Percentiles rank a stretch among this genome's conserved stretches.
These are phyloP conservation scores for Rhinolophus ferrumequinum DNA, from an alignment of 2,113 vertebrate genomes.

Conservation along the genomic window DNA sequence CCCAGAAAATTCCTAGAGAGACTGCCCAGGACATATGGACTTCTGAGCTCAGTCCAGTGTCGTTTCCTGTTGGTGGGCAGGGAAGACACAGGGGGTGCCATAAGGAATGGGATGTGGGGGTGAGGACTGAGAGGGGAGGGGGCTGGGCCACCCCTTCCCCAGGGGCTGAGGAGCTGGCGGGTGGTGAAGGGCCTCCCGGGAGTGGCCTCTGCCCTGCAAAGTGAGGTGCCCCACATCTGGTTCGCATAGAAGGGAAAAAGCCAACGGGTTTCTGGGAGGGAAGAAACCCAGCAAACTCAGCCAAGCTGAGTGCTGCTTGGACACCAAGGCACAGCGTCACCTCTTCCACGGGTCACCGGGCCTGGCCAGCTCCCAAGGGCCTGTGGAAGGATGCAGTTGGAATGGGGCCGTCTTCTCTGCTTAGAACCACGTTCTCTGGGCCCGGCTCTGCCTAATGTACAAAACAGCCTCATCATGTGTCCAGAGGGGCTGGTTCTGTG, in stretches of 20 bases:
- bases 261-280: slow-evolving; percentile 71
- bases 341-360: slow-evolving; percentile 58
- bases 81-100: slow-evolving; percentile 21
- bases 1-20: slow-evolving; percentile 85
- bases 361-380: slow-evolving; percentile 53
- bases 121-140: not conserved
- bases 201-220: slow-evolving; percentile 71
- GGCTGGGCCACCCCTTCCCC: not conserved
- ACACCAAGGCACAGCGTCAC: slow-evolving; percentile 68
- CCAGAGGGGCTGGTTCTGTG: slow-evolving; percentile 9
- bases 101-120: not conserved
- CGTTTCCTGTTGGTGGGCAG: slow-evolving; percentile 76
- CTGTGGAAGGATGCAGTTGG: slow-evolving; percentile 11
- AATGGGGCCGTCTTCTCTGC: not conserved
- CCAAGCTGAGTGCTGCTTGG: slow-evolving; percentile 67
- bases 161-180: slow-evolving; percentile 42
- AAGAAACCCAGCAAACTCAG: slow-evolving; percentile 70
- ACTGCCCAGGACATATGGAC: slow-evolving; percentile 76
- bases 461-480: slow-evolving; percentile 3
- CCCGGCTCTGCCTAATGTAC: slow-evolving; percentile 12
- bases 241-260: slow-evolving; percentile 79
- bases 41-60: slow-evolving; percentile 75
- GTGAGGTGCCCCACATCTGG: slow-evolving; percentile 83
- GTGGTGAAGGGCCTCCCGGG: not conserved
- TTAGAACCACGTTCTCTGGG: not conserved